Conservation (phyloP, 2,113 vertebrate species). For the Polyodon spathula region DNA sequence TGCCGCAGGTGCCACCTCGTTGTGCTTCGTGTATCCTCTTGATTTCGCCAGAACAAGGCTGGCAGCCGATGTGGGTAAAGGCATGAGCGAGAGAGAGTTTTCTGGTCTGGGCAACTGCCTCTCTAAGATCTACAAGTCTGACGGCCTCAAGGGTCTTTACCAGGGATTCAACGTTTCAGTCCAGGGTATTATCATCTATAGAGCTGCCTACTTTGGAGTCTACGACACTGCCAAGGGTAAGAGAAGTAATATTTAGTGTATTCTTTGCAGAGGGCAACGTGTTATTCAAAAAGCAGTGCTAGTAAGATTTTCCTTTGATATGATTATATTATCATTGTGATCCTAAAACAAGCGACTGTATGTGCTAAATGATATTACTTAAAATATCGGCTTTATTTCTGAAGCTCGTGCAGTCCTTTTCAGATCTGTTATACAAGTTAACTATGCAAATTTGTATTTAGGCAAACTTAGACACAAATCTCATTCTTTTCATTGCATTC, state of each 20-base stretch:
- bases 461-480: too few species aligned
- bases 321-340: too few species aligned
- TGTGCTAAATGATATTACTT: too few species aligned
- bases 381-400: too few species aligned
- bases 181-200: constrained; percentile 98
- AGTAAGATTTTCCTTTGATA: too few species aligned
- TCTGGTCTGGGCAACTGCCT: constrained; percentile 82
- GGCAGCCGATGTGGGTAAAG: constrained; percentile 92
- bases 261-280: background rate
- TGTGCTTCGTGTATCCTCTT: constrained; percentile 96
- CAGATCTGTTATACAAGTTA: too few species aligned
- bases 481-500: constrained; percentile 3
- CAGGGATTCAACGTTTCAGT: constrained; percentile 92
- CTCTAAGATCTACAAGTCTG: constrained; percentile 81
- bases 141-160: constrained; percentile 84
- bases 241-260: constrained; percentile 19
- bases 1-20: constrained; percentile 88
- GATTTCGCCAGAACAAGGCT: constrained; percentile 96
- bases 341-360: too few species aligned
- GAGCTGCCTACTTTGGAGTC: constrained; percentile 94
- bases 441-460: too few species aligned
- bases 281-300: too few species aligned
- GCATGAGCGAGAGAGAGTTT: constrained; percentile 75
- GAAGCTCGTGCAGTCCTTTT: too few species aligned
- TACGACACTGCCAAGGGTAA: constrained; percentile 97